phyloP scores from a whole-genome alignment of 2,888 invertebrate species.

The Caenorhabditis afra region DNA sequence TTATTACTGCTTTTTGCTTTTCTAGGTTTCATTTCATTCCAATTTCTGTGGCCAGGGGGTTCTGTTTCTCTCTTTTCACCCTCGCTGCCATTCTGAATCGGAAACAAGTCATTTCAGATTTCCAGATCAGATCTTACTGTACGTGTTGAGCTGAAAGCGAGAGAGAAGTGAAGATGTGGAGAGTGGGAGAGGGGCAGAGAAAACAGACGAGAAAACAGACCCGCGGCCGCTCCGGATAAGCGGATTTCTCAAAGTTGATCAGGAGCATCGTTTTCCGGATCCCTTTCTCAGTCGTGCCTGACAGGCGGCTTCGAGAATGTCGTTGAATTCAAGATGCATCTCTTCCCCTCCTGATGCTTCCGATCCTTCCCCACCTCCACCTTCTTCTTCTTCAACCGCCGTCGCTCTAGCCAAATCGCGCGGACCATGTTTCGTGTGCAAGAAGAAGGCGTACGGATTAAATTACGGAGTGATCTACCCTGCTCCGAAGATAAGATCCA shows the following conservation, averaged over 20 bases:
- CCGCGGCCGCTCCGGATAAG: slow-evolving; percentile 30
- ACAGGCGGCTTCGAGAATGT: not conserved
- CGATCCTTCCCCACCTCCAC: no score
- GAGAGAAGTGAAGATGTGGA: not conserved
- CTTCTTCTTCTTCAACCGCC: no score
- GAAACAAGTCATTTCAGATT: not conserved
- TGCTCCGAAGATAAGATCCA: not conserved
- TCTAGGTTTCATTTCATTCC: no score
- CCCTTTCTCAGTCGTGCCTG: slow-evolving; percentile 5
- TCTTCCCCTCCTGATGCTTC: not conserved
- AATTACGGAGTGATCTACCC: slow-evolving; percentile 46
- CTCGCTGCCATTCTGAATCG: not conserved
- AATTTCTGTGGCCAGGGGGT: no score
- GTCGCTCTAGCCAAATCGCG: no score
- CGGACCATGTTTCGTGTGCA: slow-evolving; percentile 29
- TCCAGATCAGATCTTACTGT: slow-evolving; percentile 9
- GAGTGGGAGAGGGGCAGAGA: not conserved
- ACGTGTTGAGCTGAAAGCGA: not conserved
- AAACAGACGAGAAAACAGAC: not conserved
- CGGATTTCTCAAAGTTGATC: slow-evolving; percentile 46
- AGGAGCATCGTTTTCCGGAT: slow-evolving; percentile 23
- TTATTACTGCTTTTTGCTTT: no score
- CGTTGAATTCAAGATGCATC: not conserved
- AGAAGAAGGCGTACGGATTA: slow-evolving; percentile 36
- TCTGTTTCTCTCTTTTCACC: not conserved